Evolutionary conservation across 2,113 vertebrate species (phyloP).

Genomic region (Cyanoramphus novaezelandiae): DNA sequence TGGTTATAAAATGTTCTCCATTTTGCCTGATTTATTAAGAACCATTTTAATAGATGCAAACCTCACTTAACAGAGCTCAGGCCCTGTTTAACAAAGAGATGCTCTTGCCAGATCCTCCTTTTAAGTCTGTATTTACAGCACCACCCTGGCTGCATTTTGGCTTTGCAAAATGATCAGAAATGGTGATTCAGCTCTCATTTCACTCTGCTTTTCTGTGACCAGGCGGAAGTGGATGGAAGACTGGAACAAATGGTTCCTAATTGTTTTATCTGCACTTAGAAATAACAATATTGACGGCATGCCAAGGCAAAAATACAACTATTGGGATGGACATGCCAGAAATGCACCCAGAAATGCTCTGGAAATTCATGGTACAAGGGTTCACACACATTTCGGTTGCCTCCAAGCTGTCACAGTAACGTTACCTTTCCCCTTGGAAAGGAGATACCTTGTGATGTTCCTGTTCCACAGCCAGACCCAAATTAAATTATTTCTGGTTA

Average conservation of each 20-base stretch:
- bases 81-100: neutral
- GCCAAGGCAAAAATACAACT: neutral
- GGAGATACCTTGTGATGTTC: slow-evolving; percentile 7
- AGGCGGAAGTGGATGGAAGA: neutral
- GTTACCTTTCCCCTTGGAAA: slow-evolving; percentile 30
- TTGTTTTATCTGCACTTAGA: neutral
- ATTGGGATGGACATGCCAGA: neutral
- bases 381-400: neutral
- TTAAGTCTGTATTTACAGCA: neutral
- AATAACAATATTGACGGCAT: neutral
- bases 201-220: neutral
- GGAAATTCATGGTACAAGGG: neutral
- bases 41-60: neutral
- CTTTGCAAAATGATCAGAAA: neutral
- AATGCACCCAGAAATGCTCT: neutral
- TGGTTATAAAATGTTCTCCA: neutral
- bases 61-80: neutral
- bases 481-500: slow-evolving; percentile 61
- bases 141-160: neutral
- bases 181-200: neutral
- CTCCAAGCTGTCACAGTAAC: neutral
- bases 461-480: slow-evolving; percentile 21
- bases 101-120: neutral
- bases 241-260: neutral
- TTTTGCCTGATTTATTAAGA: neutral